phyloP scores from a whole-genome alignment of 1,140 invertebrate species.

The Meloidogyne floridensis region DNA sequence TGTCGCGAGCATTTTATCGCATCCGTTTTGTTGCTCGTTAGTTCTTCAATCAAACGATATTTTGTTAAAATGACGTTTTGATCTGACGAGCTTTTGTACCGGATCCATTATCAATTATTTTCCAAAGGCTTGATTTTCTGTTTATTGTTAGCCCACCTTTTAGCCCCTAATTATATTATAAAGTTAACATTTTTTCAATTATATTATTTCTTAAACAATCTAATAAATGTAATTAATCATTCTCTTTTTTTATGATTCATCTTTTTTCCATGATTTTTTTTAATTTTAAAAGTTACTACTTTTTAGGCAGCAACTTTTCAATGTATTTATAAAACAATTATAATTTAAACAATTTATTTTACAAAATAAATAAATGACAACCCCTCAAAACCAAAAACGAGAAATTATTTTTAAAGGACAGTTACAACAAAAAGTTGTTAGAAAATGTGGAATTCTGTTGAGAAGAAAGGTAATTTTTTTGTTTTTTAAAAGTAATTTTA shows the following conservation, averaged over 20 bases:
- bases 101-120: no score
- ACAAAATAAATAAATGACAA: not conserved
- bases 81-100: no score
- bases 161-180: no score
- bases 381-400: slow-evolving; percentile 13
- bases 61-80: no score
- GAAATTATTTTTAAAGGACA: slow-evolving; percentile 26
- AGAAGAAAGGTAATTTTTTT: slow-evolving; percentile 13
- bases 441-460: slow-evolving; percentile 17
- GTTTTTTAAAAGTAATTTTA: not conserved
- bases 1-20: no score
- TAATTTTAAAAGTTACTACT: not conserved
- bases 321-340: not conserved
- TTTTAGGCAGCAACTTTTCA: not conserved
- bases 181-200: not conserved
- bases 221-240: not conserved
- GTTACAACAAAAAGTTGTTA: slow-evolving; percentile 25
- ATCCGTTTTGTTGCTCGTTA: no score
- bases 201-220: not conserved
- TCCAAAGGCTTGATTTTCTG: no score
- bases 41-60: no score
- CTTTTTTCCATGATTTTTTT: not conserved
- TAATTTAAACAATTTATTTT: not conserved
- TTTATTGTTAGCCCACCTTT: no score
- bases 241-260: not conserved